Percentiles rank a stretch among this genome's conserved stretches.
phyloP scores from a whole-genome alignment of 2,888 invertebrate genomes.

The Watsonalla cultraria region DNA sequence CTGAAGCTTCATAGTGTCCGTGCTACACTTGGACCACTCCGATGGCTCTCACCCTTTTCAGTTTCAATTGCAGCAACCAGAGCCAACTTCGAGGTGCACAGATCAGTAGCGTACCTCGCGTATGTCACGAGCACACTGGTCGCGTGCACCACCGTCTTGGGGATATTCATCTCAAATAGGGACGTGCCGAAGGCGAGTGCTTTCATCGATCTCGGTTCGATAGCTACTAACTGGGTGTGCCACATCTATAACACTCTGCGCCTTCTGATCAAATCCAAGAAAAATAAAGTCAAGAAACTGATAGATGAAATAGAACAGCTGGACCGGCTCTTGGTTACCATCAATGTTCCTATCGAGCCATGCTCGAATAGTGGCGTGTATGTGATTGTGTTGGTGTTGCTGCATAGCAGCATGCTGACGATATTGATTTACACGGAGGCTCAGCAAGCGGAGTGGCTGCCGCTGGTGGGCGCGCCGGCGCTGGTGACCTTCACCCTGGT shows the following conservation, averaged over 20 bases:
- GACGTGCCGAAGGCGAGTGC: not conserved
- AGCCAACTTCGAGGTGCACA: not conserved
- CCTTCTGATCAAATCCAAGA: not conserved
- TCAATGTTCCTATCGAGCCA: no score
- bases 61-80: not conserved
- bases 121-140: not conserved
- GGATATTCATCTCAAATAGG: not conserved
- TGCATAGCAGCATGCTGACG: not conserved
- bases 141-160: not conserved
- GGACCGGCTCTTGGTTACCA: not conserved
- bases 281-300: constrained; percentile 4
- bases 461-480: no score
- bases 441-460: no score
- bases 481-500: not conserved
- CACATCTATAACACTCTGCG: not conserved
- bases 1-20: not conserved
- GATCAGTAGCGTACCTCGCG: not conserved
- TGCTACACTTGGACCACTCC: not conserved
- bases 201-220: not conserved
- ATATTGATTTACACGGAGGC: not conserved
- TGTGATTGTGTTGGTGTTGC: not conserved
- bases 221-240: not conserved
- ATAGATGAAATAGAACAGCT: constrained; percentile 1
- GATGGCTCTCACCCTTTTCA: constrained; percentile 2
- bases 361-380: not conserved